Evolutionary conservation across 1,140 invertebrate species (phyloP), one percentile per base, ranked within the genome.

Genomic region (Zaprionus lachaisei): DNA sequence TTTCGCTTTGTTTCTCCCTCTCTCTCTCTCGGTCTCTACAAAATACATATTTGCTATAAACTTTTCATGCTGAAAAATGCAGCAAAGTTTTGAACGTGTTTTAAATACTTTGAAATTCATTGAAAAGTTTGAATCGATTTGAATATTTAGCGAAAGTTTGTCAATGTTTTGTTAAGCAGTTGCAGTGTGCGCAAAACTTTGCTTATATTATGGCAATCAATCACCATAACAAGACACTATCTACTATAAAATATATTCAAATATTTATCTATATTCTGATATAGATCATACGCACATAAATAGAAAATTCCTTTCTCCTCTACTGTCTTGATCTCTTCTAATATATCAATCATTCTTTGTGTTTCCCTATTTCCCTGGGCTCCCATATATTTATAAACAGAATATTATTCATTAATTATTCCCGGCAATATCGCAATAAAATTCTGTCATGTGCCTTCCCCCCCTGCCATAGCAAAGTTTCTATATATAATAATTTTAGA

Each of bases 21-120:
- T 26, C 24, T 41, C 15, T 6, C 38, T n/a, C 7, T 17, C 41
- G 7, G 41, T 31, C 28, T 31, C 28, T 11, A 0, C 5, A 28
- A 28, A 28, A 28, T 15, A 17, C 7, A 17, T 47, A 17, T 17
- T 47, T 47, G 7, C 41, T 47, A 44, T 44, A 44, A 44, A 44
- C 41, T 44, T 44, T 44, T 44, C n/a, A 44, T 44, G n/a, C 41
- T 17, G n/a, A 17, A 47, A 47, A 47, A 47, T 17, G 41, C 41
- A 47, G 3, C 41, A 47, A 47, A 47, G 41, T 17, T 47, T 47
- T 17, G 17, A 47, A 47, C 41, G 41, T 47, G n/a, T 47, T 47
- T 47, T 47, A 47, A 47, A 47, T 47, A 17, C n/a, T 47, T 47
- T 17, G 3, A 47, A 47, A 47, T 47, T 7, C 41, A 47, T 47